A percentile compares a stretch with the other conserved stretches of the same genome.
These are phyloP conservation scores for Cyanoderma ruficeps DNA, from an alignment of 2,113 vertebrate species.

Conservation along the genomic window DNA sequence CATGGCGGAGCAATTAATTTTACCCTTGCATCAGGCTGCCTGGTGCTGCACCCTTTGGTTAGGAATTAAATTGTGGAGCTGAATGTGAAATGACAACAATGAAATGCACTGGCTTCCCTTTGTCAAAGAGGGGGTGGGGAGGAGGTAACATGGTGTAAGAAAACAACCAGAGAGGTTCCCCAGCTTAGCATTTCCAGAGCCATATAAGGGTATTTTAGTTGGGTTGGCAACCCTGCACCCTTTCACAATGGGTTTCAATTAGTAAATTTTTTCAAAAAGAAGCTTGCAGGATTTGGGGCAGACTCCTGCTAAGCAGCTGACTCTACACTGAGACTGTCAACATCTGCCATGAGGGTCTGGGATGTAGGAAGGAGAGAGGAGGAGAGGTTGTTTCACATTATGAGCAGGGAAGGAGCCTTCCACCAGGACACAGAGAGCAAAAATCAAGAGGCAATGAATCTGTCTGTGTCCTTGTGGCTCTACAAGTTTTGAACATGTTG, in stretches of 20 bases:
- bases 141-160: not conserved
- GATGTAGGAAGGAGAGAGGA: not conserved
- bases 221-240: not conserved
- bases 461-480: not conserved
- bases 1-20: not conserved
- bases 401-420: not conserved
- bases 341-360: not conserved
- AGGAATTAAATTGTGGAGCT: not conserved
- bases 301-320: not conserved
- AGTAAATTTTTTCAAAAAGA: not conserved
- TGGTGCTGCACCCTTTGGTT: not conserved
- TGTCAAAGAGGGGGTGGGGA: not conserved
- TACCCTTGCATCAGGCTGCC: not conserved
- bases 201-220: not conserved
- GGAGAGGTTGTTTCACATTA: not conserved
- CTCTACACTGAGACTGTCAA: not conserved
- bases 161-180: not conserved
- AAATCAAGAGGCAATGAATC: not conserved
- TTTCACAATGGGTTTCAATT: not conserved
- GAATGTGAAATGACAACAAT: not conserved
- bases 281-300: not conserved
- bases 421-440: not conserved
- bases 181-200: conserved; percentile 26
- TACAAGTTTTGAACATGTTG: not conserved
- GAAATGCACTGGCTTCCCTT: not conserved